Base-by-base conservation (phyloP, 2,888 invertebrate genomes). In the Drepana falcataria region DNA sequence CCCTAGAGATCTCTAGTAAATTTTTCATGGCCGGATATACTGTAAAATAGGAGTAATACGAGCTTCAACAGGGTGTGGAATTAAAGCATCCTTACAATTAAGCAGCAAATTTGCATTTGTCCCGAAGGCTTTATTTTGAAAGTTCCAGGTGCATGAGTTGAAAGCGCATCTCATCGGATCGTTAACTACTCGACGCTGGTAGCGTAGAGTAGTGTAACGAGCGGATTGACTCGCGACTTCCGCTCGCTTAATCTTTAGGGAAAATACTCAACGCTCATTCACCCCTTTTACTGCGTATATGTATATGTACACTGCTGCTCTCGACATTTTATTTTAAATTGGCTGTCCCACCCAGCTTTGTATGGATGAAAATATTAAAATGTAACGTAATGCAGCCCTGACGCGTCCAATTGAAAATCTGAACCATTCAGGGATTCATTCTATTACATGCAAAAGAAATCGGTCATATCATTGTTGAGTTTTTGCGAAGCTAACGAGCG, bases 171-270 rank as follows among this genome's bases (percentile, higher is more conserved):
- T 56, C n/a, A 4, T 35, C 44, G 56, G 68, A 65, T 65, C 67
- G 67, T 70, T 71, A 67, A 66, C 71, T 63, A 73, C 58, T 67
- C 68, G 61, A 53, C 66, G 55, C 59, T 53, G 59, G 66, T 7
- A 40, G 65, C 64, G 62, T 59, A 58, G 65, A 65, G 69, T 71
- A 66, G 56, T 58, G 66, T 74, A 74, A 74, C 73, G 71, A 73
- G 64, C 66, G 68, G 75, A 76, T 79, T 77, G 73, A 78, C 75
- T 78, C 63, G 57, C 67, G 58, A 68, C 60, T 62, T 61, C 59
- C 62, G 48, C 61, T 56, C 58, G 62, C 67, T 70, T 69, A 72
- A 69, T 75, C 77, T 68, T 72, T 21, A 55, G 74, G 75, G 75
- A 68, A 72, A 75, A 75, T 69, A 71, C 68, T 65, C 60, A 56